Conservation (phyloP, 2,888 invertebrate genomes). For the Cremastinae sp. region DNA sequence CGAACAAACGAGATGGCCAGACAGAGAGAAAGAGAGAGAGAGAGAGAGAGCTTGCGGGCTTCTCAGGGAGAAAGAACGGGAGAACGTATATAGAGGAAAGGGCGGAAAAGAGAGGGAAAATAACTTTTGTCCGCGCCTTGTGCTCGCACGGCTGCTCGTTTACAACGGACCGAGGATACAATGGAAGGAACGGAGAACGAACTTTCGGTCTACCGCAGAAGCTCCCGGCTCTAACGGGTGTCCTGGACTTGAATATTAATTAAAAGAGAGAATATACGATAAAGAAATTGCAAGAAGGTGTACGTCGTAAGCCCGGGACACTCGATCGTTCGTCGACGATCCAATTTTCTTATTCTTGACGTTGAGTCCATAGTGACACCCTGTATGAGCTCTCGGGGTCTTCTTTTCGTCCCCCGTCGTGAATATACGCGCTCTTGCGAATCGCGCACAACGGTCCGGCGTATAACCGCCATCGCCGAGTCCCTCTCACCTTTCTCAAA, state of each 20-base stretch:
- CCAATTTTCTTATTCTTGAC: too few relatives aligned
- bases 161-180: conserved; percentile 50
- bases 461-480: too few relatives aligned
- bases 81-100: conserved; percentile 1
- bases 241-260: background rate
- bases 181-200: conserved; percentile 52
- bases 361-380: too few relatives aligned
- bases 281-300: too few relatives aligned
- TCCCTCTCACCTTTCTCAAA: too few relatives aligned
- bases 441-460: too few relatives aligned
- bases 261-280: too few relatives aligned
- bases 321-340: too few relatives aligned
- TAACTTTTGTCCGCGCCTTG: conserved; percentile 55
- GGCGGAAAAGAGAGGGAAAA: conserved; percentile 34
- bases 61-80: conserved; percentile 1
- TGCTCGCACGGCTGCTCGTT: conserved; percentile 51
- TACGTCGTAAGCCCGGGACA: too few relatives aligned
- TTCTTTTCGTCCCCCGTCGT: too few relatives aligned
- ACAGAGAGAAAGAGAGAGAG: conserved; percentile 6
- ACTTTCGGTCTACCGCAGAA: conserved; percentile 55
- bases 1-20: conserved; percentile 15
- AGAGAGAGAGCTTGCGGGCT: conserved; percentile 15
- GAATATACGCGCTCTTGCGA: too few relatives aligned
- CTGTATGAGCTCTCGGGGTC: too few relatives aligned
- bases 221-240: background rate